phyloP scores from a whole-genome alignment of 92 coral and sea anemone species.

The Phenganax subtilis region DNA sequence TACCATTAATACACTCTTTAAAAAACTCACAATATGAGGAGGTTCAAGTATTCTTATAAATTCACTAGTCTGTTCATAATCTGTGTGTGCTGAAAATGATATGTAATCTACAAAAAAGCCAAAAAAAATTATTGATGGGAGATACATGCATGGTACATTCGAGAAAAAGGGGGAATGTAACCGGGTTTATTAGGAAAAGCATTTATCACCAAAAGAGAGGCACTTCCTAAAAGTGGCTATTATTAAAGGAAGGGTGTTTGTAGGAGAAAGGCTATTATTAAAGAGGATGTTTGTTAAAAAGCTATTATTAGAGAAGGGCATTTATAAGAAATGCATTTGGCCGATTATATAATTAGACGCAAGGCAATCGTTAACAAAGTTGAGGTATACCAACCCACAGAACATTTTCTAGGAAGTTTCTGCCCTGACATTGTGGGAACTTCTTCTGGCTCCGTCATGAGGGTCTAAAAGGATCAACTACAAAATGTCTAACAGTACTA shows the following conservation, averaged over 20 bases:
- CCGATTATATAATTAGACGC: no score
- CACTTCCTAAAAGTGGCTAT: no score
- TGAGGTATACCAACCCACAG: slow-evolving; percentile 61
- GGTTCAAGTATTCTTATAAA: slow-evolving; percentile 85
- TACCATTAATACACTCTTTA: neutral
- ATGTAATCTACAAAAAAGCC: slow-evolving; percentile 64
- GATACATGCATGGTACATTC: no score
- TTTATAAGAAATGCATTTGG: no score
- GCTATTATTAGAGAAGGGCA: no score
- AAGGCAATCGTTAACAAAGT: neutral
- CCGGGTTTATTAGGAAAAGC: no score
- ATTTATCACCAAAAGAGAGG: no score
- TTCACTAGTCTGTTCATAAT: slow-evolving; percentile 94
- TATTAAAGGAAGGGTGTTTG: no score
- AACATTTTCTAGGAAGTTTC: slow-evolving; percentile 85
- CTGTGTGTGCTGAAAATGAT: slow-evolving; percentile 97
- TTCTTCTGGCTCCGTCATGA: slow-evolving; percentile 98
- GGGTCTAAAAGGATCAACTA: slow-evolving; percentile 46
- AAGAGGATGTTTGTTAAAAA: no score
- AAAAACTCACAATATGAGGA: slow-evolving; percentile 81
- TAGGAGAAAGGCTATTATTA: no score
- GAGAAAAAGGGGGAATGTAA: no score
- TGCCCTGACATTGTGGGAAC: slow-evolving; percentile 92
- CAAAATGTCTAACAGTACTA: neutral
- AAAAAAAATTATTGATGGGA: neutral